Percentiles rank a stretch among this genome's conserved stretches.
These are phyloP conservation scores for Globia sparganii DNA, from an alignment of 2,888 invertebrate genomes.

Conservation along the genomic window DNA sequence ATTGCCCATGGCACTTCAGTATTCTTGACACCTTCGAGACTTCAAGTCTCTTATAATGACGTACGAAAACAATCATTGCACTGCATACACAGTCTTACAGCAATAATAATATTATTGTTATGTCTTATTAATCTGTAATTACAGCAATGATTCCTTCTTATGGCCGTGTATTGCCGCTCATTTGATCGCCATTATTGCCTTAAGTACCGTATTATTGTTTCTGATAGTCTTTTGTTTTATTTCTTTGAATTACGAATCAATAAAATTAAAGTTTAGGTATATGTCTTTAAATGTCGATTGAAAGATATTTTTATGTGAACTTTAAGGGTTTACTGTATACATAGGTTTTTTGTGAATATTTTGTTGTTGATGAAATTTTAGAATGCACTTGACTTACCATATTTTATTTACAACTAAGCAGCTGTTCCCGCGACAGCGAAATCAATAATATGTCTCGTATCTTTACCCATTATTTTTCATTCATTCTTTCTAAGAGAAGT, in stretches of 20 bases:
- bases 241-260: conserved; percentile 20
- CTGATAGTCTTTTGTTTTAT: conserved; percentile 23
- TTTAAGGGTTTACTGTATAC: conserved; percentile 9
- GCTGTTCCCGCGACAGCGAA: not conserved
- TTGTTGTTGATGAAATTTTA: conserved; percentile 14
- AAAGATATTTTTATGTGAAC: not conserved
- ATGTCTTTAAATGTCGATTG: not conserved
- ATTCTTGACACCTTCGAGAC: no score
- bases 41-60: conserved; percentile 11
- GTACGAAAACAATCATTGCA: not conserved
- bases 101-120: conserved; percentile 34
- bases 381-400: conserved; percentile 1
- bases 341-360: not conserved
- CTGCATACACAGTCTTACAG: not conserved
- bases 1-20: not conserved
- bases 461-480: not conserved
- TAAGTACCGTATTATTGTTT: conserved; percentile 31
- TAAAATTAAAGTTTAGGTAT: conserved; percentile 8
- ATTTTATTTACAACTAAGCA: not conserved
- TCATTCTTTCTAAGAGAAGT: not conserved
- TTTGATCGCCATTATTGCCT: conserved; percentile 17
- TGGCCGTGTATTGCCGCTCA: conserved; percentile 27
- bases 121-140: conserved; percentile 65
- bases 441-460: no score
- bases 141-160: conserved; percentile 58